Conservation (phyloP, 2,113 vertebrate genomes). For the Elaphurus davidianus region DNA sequence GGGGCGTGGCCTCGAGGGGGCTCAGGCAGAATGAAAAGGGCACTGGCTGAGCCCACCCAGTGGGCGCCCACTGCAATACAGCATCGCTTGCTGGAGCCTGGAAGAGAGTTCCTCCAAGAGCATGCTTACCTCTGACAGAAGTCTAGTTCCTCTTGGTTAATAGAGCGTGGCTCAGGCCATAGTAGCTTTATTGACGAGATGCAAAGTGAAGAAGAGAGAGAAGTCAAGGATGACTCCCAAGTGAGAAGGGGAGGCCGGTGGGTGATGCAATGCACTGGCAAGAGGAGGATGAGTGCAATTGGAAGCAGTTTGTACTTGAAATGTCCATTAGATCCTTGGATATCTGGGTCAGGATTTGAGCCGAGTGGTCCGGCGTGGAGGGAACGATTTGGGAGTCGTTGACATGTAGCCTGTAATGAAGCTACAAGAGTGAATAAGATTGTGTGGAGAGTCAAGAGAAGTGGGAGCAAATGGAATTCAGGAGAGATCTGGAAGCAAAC, state of each 20-base stretch:
- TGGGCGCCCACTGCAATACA: rapidly evolving
- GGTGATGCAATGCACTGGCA: neutral
- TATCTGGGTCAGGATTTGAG: neutral
- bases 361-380: neutral
- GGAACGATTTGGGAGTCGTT: neutral
- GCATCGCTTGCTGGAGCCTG: rapidly evolving
- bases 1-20: neutral
- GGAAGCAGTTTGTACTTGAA: neutral
- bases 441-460: neutral
- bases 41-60: neutral
- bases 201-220: neutral
- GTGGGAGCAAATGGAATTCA: rapidly evolving
- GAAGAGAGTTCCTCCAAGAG: neutral
- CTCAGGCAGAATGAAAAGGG: neutral
- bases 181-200: neutral
- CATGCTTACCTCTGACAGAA: rapidly evolving
- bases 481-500: neutral
- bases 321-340: neutral
- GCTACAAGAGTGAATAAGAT: neutral
- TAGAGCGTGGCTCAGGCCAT: neutral
- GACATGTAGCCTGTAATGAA: neutral
- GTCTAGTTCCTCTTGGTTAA: neutral
- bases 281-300: neutral
- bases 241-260: neutral
- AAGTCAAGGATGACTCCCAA: neutral